Conservation (phyloP, 2,888 invertebrate genomes). For the Dryadula phaetusa region DNA sequence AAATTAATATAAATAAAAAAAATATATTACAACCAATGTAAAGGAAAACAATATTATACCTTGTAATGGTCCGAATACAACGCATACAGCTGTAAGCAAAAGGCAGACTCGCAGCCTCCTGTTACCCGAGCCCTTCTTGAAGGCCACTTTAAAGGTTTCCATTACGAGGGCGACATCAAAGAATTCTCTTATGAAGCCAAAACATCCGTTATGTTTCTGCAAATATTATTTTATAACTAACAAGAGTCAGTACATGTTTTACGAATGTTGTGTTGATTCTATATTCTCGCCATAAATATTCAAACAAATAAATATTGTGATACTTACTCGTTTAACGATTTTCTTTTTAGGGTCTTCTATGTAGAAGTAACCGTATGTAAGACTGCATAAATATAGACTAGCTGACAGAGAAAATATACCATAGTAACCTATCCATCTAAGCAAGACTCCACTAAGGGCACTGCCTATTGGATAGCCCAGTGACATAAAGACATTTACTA, state of each 20-base stretch:
- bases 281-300: background rate
- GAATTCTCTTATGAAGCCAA: constrained; percentile 85
- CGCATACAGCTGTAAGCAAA: constrained; percentile 91
- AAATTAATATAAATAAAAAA: too few relatives aligned
- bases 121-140: constrained; percentile 89
- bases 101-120: constrained; percentile 88
- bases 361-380: constrained; percentile 88
- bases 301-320: background rate
- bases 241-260: background rate
- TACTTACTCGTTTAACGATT: constrained; percentile 56
- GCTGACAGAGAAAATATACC: constrained; percentile 91
- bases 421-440: constrained; percentile 90
- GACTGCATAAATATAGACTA: constrained; percentile 88
- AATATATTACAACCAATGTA: too few relatives aligned
- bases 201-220: constrained; percentile 53
- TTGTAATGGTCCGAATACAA: constrained; percentile 92
- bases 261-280: background rate
- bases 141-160: constrained; percentile 91
- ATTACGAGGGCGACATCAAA: constrained; percentile 89
- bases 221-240: constrained; percentile 42
- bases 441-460: constrained; percentile 91
- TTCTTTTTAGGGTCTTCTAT: constrained; percentile 86
- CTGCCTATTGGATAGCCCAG: constrained; percentile 94
- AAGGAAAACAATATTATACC: constrained; percentile 85
- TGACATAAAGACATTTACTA: constrained; percentile 94